These are phyloP conservation scores for Elgonia sp. DNA, from an alignment of 2,888 invertebrate genomes.

Conservation along the genomic window DNA sequence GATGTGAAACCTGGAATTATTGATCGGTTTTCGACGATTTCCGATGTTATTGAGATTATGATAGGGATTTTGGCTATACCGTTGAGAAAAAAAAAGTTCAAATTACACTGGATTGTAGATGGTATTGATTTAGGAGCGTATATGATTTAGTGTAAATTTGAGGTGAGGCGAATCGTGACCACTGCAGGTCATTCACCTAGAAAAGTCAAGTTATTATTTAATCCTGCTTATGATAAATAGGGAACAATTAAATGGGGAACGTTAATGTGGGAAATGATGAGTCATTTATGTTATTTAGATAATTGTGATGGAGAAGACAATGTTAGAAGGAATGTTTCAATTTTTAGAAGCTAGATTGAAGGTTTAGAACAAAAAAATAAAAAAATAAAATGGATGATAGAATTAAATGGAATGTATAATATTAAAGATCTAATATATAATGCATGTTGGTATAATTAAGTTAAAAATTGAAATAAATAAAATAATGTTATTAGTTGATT, in stretches of 20 bases:
- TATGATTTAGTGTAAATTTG: neutral
- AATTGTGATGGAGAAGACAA: neutral
- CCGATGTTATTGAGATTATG: constrained; percentile 22
- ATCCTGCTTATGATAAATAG: neutral
- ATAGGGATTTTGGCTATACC: constrained; percentile 19
- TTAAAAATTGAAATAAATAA: no score
- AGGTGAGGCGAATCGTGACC: neutral
- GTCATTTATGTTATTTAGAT: neutral
- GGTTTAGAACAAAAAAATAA: no score
- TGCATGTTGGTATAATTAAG: no score
- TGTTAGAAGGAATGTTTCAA: no score
- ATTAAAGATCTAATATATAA: no score
- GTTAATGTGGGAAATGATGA: neutral
- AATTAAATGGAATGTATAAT: no score
- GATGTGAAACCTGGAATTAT: constrained; percentile 39
- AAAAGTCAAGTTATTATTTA: neutral
- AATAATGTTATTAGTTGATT: no score
- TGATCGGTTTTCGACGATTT: constrained; percentile 30
- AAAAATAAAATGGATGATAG: no score
- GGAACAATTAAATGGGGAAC: neutral
- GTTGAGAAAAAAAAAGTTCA: constrained; percentile 14
- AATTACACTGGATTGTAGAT: neutral
- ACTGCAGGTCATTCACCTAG: constrained; percentile 13
- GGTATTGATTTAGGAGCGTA: neutral
- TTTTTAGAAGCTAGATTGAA: no score